Evolutionary conservation across 2,888 invertebrate genomes (phyloP).

Genomic region (Mylabris sibirica): DNA sequence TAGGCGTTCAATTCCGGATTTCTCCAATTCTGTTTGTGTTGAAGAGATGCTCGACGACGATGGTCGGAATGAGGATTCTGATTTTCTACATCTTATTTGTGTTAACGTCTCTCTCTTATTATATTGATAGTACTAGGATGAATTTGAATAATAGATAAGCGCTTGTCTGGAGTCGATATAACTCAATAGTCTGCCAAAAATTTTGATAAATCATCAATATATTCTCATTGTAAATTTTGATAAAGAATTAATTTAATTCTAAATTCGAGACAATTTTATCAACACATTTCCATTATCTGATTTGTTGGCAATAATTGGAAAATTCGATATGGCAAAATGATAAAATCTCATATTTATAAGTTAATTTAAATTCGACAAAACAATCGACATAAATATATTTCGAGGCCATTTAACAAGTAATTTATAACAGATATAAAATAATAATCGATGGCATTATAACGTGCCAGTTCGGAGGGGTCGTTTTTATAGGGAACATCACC

Average conservation of each 20-base stretch:
- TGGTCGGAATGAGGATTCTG: slow-evolving; percentile 53
- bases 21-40: slow-evolving; percentile 55
- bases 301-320: not conserved
- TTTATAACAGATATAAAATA: slow-evolving; percentile 51
- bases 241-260: not conserved
- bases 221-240: not conserved
- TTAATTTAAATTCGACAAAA: slow-evolving; percentile 54
- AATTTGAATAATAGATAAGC: not conserved
- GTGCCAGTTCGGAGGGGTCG: slow-evolving; percentile 28
- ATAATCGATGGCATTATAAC: slow-evolving; percentile 37
- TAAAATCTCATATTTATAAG: slow-evolving; percentile 53
- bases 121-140: slow-evolving; percentile 1
- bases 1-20: slow-evolving; percentile 59
- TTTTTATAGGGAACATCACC: slow-evolving; percentile 1
- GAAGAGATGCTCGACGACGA: slow-evolving; percentile 35
- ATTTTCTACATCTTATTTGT: slow-evolving; percentile 44
- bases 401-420: slow-evolving; percentile 52
- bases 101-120: slow-evolving; percentile 7
- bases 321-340: slow-evolving; percentile 37
- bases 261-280: not conserved
- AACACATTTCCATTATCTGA: not conserved
- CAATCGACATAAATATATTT: slow-evolving; percentile 51
- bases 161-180: not conserved
- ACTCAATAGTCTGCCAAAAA: not conserved
- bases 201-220: not conserved